Base-by-base conservation (phyloP, 2,113 vertebrate species). In the Anser cygnoides region DNA sequence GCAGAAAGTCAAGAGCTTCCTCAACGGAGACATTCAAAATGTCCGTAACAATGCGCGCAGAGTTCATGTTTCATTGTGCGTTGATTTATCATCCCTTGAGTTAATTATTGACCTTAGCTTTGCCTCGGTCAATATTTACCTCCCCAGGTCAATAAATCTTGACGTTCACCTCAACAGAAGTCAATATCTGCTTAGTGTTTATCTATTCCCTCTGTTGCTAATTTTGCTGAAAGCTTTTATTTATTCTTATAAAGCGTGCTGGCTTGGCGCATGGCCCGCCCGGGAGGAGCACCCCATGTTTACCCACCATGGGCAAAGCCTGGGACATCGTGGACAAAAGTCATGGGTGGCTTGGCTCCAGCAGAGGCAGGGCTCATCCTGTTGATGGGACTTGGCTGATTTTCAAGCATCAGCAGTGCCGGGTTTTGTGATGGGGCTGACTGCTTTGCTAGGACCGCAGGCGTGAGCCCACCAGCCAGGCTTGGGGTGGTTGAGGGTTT, bases 161-260 rank as follows among this genome's bases (percentile, higher is more conserved):
- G 96, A 95, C 89, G 71, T 97, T 96, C 96, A 95, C 96, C 95
- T 97, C 95, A 95, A 76, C 90, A 94, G 97, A 91, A 95, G 97
- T 96, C 96, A 44, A 97, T 97, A 96, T 84, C 95, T 97, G 92
- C 95, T 97, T 97, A 97, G 96, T 94, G 95, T 97, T 97, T 94
- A 93, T 93, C 96, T 95, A 95, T 97, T 94, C 79, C 96, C 96
- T 86, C 86, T 76, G 87, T 62, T 89, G 92, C 94, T 96, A 94
- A 94, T 96, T 97, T 90, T 76, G 90, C 92, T 96, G 95, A 96
- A 70, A 97, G 97, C 90, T 95, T 96, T 93, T 87, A 90, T 94
- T 95, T 94, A 93, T 93, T 21, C 88, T 35, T 16, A n/a, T 3
- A 3, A 29, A 78, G 80, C 6, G 10, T 3, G 50, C 44, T 78